Evolutionary conservation across 2,797 vertebrate genomes (phyloP).

Genomic region (Peromyscus eremicus): DNA sequence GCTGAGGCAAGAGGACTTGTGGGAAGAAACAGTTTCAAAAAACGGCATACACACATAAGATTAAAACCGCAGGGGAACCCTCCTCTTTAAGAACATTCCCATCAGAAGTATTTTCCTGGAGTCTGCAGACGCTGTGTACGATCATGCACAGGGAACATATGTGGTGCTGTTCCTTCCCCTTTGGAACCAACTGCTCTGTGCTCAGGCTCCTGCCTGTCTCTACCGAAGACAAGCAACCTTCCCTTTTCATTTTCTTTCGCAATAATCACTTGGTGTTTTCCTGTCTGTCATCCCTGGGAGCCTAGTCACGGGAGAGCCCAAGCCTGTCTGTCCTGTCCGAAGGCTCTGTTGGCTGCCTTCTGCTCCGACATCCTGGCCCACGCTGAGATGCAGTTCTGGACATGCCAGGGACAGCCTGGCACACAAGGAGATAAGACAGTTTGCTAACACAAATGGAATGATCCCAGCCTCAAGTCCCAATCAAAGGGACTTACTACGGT

Average conservation of each 20-base stretch:
- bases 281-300: conserved; percentile 16
- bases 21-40: neutral
- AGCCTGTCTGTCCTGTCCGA: conserved; percentile 83
- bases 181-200: conserved; percentile 78
- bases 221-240: neutral
- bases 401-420: conserved; percentile 86
- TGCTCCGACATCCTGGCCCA: conserved; percentile 82
- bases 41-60: neutral
- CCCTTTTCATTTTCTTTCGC: conserved; percentile 26
- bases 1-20: neutral
- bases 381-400: conserved; percentile 82
- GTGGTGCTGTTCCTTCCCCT: conserved; percentile 74
- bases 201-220: conserved; percentile 58
- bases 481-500: conserved; percentile 89
- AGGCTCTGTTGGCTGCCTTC: conserved; percentile 83
- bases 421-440: conserved; percentile 87
- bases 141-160: conserved; percentile 49
- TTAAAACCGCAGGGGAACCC: neutral
- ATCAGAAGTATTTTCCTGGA: conserved; percentile 64
- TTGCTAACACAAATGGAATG: conserved; percentile 88
- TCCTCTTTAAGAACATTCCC: conserved; percentile 1
- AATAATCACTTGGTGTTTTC: neutral
- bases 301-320: conserved; percentile 63
- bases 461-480: conserved; percentile 88
- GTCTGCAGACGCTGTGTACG: conserved; percentile 54